Evolutionary conservation across 2,113 vertebrate species (phyloP), one percentile per base, ranked within the genome.

Genomic region (Gymnorhina tibicen): DNA sequence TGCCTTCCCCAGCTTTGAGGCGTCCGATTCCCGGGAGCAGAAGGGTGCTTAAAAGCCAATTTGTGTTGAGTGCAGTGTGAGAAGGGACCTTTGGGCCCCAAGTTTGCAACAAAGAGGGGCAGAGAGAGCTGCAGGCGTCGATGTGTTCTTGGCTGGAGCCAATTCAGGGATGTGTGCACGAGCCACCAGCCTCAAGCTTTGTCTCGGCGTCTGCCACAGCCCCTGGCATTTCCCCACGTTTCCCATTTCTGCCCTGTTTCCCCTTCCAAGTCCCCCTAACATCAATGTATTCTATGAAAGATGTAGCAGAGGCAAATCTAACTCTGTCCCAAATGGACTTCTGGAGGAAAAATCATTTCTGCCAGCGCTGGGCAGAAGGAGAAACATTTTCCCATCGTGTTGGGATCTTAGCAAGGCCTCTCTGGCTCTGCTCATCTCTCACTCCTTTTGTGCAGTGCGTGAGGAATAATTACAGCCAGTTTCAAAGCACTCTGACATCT

Each of bases 351-450:
- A 66, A 35, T 22, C 0, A 3, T 52, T 87, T 73, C 85, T 70
- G 22, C 16, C 37, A 50, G 30, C 2, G 15, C 27, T 16, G 21
- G n/a, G 56, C 27, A 81, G 76, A 18, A 69, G 9, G 35, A 59
- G 32, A 52, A 59, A 49, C 23, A 1, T 66, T 26, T 81, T 11
- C 33, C 56, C 56, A 53, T 0, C 0, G 0, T 17, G 41, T 7
- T 41, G 47, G n/a, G 52, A 26, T 46, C 53, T 64, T 11, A n/a
- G 58, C 28, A 60, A 85, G 58, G 41, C 70, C 2, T 0, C 50
- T 53, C 21, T 19, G 70, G 20, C 79, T 75, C 60, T 87, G 62
- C 59, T 94, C 37, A 2, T 79, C 91, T 46, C 16, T 76, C 60
- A 8, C 18, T 69, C 53, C 74, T 44, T 46, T 37, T 79, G 37